Conservation (phyloP, 1,140 invertebrate genomes). For the Drosophila kikkawai region DNA sequence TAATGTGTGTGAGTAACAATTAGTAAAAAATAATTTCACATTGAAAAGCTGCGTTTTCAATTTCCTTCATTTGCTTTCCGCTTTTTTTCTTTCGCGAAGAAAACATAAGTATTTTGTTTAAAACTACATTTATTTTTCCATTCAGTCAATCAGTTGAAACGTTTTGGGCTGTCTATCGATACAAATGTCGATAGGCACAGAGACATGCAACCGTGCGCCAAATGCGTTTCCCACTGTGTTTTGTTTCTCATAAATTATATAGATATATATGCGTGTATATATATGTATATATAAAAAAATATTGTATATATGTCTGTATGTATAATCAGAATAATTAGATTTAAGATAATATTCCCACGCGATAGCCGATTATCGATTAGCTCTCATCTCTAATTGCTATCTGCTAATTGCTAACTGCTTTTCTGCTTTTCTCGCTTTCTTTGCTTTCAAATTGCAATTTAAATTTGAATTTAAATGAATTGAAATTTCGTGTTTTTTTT, state of each 20-base stretch:
- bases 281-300: slow-evolving; percentile 48
- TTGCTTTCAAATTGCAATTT: slow-evolving; percentile 70
- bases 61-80: slow-evolving; percentile 36
- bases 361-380: slow-evolving; percentile 27
- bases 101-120: slow-evolving; percentile 58
- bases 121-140: slow-evolving; percentile 78
- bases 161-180: slow-evolving; percentile 69
- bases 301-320: slow-evolving; percentile 43
- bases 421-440: slow-evolving; percentile 10
- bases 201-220: slow-evolving; percentile 45
- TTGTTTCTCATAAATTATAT: slow-evolving; percentile 78
- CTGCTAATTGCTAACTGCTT: slow-evolving; percentile 1
- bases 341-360: slow-evolving; percentile 37
- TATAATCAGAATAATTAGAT: slow-evolving; percentile 53
- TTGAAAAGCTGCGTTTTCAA: slow-evolving; percentile 61
- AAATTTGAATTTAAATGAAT: slow-evolving; percentile 71
- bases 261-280: slow-evolving; percentile 33
- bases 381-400: slow-evolving; percentile 18
- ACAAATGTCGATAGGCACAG: slow-evolving; percentile 50
- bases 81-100: slow-evolving; percentile 40
- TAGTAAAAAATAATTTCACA: slow-evolving; percentile 81
- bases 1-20: slow-evolving; percentile 71
- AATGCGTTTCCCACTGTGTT: slow-evolving; percentile 80
- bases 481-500: slow-evolving; percentile 38
- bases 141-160: slow-evolving; percentile 85